Conservation (phyloP, 2,797 vertebrate genomes). For the Gila robusta region DNA sequence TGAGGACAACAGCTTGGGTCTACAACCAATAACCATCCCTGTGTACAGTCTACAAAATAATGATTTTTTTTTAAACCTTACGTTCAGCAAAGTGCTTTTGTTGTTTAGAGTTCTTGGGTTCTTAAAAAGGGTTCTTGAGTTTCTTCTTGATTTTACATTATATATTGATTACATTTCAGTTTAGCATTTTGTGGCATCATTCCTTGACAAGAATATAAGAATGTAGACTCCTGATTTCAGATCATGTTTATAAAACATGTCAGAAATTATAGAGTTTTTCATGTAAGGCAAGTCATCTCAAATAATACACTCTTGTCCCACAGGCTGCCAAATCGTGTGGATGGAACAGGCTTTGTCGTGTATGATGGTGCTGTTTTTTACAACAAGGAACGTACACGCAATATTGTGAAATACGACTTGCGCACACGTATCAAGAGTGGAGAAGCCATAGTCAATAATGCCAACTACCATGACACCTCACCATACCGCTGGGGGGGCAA, state of each 20-base stretch:
- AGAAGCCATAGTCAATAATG: slow-evolving; percentile 91
- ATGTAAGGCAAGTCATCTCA: background rate
- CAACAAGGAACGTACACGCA: slow-evolving; percentile 95
- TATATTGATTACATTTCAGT: background rate
- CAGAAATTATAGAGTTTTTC: background rate
- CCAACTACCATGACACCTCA: slow-evolving; percentile 95
- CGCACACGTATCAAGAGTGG: slow-evolving; percentile 95
- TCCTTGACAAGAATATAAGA: background rate
- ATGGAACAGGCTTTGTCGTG: slow-evolving; percentile 94
- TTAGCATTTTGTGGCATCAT: background rate
- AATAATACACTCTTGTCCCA: slow-evolving; percentile 42
- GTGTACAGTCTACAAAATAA: background rate
- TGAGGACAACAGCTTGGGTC: slow-evolving; percentile 25
- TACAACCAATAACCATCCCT: background rate
- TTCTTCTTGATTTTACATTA: background rate
- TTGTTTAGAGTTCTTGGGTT: background rate
- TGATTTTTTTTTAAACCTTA: background rate
- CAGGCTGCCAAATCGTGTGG: slow-evolving; percentile 92
- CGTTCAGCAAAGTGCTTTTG: background rate
- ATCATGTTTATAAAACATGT: background rate
- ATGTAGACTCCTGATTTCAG: background rate
- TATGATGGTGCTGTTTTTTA: slow-evolving; percentile 96
- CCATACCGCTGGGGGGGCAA: slow-evolving; percentile 97
- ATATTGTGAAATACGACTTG: slow-evolving; percentile 94
- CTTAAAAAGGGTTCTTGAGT: background rate